Evolutionary conservation across 2,113 vertebrate genomes (phyloP).

Genomic region (Heloderma charlesbogerti): DNA sequence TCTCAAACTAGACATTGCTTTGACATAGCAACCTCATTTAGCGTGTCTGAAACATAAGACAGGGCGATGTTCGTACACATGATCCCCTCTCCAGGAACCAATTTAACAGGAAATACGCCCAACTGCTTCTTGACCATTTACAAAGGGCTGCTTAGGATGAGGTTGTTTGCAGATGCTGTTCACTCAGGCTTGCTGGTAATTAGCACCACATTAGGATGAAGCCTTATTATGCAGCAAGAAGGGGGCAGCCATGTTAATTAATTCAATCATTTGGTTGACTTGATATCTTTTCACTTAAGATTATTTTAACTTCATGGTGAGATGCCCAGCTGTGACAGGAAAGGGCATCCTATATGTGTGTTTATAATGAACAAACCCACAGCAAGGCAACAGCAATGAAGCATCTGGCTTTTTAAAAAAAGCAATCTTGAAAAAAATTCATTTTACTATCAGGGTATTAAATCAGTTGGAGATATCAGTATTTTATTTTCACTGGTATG

Average conservation of each 20-base stretch:
- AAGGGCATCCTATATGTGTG: slow-evolving; percentile 16
- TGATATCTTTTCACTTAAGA: slow-evolving; percentile 27
- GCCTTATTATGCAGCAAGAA: neutral
- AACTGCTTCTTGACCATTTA: neutral
- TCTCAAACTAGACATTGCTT: neutral
- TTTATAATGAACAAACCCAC: rapidly evolving
- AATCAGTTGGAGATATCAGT: neutral
- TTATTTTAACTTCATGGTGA: slow-evolving; percentile 32
- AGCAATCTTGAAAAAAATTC: neutral
- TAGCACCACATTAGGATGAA: slow-evolving; percentile 39
- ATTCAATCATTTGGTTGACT: neutral
- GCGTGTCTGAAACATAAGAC: neutral
- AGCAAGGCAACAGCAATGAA: neutral
- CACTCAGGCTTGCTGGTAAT: slow-evolving; percentile 12
- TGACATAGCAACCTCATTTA: neutral
- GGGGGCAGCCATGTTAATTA: slow-evolving; percentile 35
- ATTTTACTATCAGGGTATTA: neutral
- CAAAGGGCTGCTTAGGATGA: slow-evolving; percentile 17
- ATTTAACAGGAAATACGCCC: neutral
- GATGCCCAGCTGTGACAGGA: slow-evolving; percentile 26
- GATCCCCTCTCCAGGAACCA: neutral
- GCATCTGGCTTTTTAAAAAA: neutral
- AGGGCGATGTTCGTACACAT: neutral
- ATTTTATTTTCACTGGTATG: neutral
- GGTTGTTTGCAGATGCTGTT: neutral